Percentiles rank a stretch among this genome's conserved stretches.
phyloP scores from a whole-genome alignment of 2,113 vertebrate genomes.

The Oreochromis spilurus region DNA sequence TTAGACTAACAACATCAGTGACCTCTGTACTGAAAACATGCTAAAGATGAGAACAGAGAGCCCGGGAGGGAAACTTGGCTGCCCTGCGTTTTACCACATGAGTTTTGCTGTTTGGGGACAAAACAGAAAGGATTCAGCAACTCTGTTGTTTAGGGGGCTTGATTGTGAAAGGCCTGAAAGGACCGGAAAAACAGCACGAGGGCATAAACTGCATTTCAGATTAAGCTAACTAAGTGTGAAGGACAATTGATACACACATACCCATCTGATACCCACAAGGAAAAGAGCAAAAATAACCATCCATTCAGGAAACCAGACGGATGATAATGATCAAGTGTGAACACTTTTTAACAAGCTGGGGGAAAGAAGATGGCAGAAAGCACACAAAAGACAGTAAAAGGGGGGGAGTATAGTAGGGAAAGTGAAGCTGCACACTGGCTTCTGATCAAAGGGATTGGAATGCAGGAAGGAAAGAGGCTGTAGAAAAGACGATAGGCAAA shows the following conservation, averaged over 20 bases:
- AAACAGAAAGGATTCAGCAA: not conserved
- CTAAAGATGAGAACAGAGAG: not conserved
- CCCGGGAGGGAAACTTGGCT: not conserved
- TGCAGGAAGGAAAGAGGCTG: slow-evolving; percentile 39
- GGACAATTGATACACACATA: not conserved
- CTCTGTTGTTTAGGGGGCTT: not conserved
- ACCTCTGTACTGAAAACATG: not conserved
- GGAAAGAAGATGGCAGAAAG: not conserved
- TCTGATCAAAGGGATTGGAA: slow-evolving; percentile 48
- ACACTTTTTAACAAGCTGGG: slow-evolving; percentile 38
- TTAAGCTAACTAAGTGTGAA: not conserved
- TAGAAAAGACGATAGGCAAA: slow-evolving; percentile 20
- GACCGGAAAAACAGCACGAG: not conserved
- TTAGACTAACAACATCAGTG: not conserved
- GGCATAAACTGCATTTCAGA: not conserved
- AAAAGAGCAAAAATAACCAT: slow-evolving; percentile 40
- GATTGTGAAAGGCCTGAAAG: not conserved
- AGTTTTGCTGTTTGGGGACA: not conserved
- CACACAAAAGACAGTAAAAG: slow-evolving; percentile 9
- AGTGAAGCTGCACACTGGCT: slow-evolving; percentile 35
- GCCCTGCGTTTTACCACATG: not conserved
- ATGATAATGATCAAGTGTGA: slow-evolving; percentile 27
- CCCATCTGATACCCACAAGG: not conserved
- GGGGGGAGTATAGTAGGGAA: slow-evolving; percentile 22
- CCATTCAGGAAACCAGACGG: slow-evolving; percentile 35